Conservation (phyloP, 1,140 invertebrate genomes). For the Drosophila navojoa region DNA sequence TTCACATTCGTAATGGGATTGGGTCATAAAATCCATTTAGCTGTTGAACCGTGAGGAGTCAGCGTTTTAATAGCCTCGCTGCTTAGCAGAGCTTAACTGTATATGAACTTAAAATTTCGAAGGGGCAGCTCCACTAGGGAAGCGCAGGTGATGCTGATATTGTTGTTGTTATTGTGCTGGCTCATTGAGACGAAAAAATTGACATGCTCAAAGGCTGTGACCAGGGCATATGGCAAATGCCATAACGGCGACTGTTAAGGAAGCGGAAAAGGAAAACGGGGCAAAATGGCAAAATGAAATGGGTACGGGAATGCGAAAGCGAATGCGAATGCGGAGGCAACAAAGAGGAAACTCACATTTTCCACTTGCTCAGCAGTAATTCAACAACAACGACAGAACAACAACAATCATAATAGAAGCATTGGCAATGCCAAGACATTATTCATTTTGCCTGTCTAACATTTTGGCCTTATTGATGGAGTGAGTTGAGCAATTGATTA, state of each 20-base stretch:
- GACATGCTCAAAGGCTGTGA: slow-evolving; percentile 12
- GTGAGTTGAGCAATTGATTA: slow-evolving; percentile 72
- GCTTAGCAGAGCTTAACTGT: neutral
- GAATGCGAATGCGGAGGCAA: neutral
- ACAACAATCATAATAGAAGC: slow-evolving; percentile 23
- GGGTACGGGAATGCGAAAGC: slow-evolving; percentile 44
- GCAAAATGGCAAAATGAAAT: slow-evolving; percentile 30
- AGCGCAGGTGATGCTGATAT: neutral
- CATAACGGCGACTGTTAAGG: slow-evolving; percentile 13
- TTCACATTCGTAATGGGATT: too few species aligned
- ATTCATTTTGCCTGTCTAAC: slow-evolving; percentile 41
- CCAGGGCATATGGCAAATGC: slow-evolving; percentile 19
- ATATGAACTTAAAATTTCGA: neutral
- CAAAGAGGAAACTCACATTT: slow-evolving; percentile 70
- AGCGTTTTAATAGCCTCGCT: too few species aligned
- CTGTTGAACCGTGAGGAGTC: too few species aligned
- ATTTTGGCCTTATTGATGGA: slow-evolving; percentile 59
- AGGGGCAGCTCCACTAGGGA: neutral
- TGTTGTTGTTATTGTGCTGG: slow-evolving; percentile 6
- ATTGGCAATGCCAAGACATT: slow-evolving; percentile 35
- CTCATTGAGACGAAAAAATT: slow-evolving; percentile 5
- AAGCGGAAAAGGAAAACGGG: slow-evolving; percentile 17
- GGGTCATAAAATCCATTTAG: too few species aligned
- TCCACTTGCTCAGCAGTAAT: slow-evolving; percentile 58
- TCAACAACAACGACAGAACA: slow-evolving; percentile 25